Evolutionary conservation across 1,140 invertebrate genomes (phyloP).

Genomic region (Sarcophaga peregrina): DNA sequence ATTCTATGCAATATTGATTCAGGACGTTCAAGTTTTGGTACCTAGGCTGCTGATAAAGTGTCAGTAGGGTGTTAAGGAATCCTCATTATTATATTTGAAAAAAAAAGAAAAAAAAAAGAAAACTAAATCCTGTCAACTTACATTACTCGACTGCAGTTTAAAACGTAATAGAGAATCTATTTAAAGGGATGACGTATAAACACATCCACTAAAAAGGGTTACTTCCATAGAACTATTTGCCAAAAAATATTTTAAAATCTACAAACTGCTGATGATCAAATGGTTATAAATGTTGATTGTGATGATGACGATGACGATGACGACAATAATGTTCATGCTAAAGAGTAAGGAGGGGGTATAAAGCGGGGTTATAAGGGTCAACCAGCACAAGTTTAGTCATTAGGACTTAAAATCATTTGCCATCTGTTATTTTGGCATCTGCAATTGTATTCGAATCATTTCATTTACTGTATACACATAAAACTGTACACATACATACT

Average conservation of each 20-base stretch:
- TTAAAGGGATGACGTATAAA: too few species aligned
- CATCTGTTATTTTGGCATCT: conserved; percentile 24
- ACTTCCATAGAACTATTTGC: background rate
- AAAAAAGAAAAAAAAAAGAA: too few species aligned
- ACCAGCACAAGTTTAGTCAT: conserved; percentile 24
- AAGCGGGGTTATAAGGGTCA: background rate
- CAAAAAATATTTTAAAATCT: conserved; percentile 20
- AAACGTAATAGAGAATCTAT: too few species aligned
- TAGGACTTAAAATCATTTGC: conserved; percentile 15
- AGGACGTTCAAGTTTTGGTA: too few species aligned
- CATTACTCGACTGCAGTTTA: too few species aligned
- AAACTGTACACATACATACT: background rate
- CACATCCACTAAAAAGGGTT: background rate
- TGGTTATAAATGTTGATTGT: background rate
- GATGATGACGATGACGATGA: background rate
- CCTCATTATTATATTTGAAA: too few species aligned
- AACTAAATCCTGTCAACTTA: too few species aligned
- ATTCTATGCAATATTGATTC: too few species aligned
- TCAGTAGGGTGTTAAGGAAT: too few species aligned
- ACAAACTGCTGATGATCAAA: conserved; percentile 15
- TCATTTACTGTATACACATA: background rate
- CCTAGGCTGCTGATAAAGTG: too few species aligned
- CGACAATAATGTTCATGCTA: background rate
- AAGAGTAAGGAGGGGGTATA: background rate
- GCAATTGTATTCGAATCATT: conserved; percentile 6